Base-by-base conservation (phyloP, 2,888 invertebrate species). In the Blera fallax region DNA sequence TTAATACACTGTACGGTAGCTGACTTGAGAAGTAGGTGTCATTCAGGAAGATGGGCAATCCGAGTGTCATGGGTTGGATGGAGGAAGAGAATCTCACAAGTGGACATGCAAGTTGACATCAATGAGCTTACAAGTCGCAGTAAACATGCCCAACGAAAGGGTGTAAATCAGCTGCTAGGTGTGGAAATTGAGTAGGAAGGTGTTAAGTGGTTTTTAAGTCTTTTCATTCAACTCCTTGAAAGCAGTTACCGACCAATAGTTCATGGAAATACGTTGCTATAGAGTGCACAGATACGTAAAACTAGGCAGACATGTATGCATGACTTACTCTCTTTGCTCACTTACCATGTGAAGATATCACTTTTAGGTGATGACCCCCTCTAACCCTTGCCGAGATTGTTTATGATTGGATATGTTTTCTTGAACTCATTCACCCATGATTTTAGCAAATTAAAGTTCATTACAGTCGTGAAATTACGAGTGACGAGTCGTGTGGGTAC, bases 391-490 rank as follows among this genome's bases (percentile, higher is more conserved):
- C 7, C 8, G 24, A 14, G 24, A 58, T 48, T 48, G 70, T 14
- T 37, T 48, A 29, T 16, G 48, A 58, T 72, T 48, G 27, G 72
- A 37, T 21, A 27, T 3, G 48, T 60, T 60, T 45, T n/a, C 72
- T 48, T 69, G 50, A 48, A 65, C 58, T 60, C 16, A 21, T 56
- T 48, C 70, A 34, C 58, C 43, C 67, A 74, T 60, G 27, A 62
- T 34, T 80, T 67, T 65, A 29, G 65, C 58, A 54, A 60, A 74
- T 80, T 80, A 74, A 60, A 64, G 72, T 65, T 72, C 48, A 72
- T 79, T 72, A 48, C 14, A 50, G 52, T 80, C 62, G 60, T 24
- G 79, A 64, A 54, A 54, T 64, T 50, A 27, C 58, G 37, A n/a
- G 8, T 72, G 34, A 32, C n/a, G 34, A 29, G 45, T 64, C 16